Base-by-base conservation (phyloP, 2,113 vertebrate species). In the Ovibos moschatus region DNA sequence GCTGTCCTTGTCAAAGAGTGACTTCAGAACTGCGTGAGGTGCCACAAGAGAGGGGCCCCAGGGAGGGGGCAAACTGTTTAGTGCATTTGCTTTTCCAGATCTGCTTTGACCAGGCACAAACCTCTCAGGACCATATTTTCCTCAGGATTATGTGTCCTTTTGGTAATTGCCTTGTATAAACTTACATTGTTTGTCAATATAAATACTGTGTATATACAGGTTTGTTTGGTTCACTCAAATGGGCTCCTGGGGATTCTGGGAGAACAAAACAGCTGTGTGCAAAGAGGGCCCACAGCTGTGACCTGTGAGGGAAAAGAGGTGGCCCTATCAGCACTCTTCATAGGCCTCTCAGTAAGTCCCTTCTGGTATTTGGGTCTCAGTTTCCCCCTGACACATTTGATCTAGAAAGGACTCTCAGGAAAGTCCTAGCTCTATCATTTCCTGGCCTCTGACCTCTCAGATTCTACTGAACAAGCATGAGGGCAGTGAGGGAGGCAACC, bases 101-200 rank as follows among this genome's bases (percentile, higher is more conserved):
- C 89, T 74, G 82, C n/a, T 90, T 36, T 9, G 10, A 91, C 71
- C 53, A 87, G 76, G 74, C 36, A 71, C 86, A 96, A 97, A 86
- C 74, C 71, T 94, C 94, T 33, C 62, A 81, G 92, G 74, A 78
- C 53, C 78, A 19, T 33, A 43, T 79, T 97, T 95, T 91, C 71
- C 36, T 94, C 71, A 21, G 83, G 36, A 23, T 45, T 96, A 87
- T 55, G 28, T 87, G 60, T 88, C 14, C 0, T 89, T 98, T 93
- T 88, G 82, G 83, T 67, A 90, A 97, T 64, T 95, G 74, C n/a
- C 71, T 92, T 86, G 25, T 96, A 25, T 97, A 95, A 97, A 97
- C 64, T 78, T 96, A 95, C 33, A 86, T 13, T 81, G 51, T 96
- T 96, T 96, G 87, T 97, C 87, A 87, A 83, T 96, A 97, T 88